Evolutionary conservation across 2,888 invertebrate genomes (phyloP), one percentile per base, ranked within the genome.

Genomic region (Drosophila histrio): DNA sequence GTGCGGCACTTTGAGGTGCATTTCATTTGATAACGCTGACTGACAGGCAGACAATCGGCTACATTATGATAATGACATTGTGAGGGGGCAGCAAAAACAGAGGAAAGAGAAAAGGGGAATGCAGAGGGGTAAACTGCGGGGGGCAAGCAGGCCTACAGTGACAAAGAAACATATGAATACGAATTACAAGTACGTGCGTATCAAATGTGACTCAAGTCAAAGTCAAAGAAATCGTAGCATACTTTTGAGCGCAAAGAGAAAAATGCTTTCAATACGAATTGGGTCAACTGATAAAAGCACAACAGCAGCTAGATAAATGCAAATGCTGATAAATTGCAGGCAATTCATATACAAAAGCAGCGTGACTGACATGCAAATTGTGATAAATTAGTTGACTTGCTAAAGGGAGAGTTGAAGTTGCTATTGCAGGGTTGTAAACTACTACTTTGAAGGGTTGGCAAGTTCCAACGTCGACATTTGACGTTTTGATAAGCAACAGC

Each of bases 301-400:
- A 17, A n/a, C 11, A 8, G 17, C n/a, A 38, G 46, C 13, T 41
- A 41, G 70, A 50, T 69, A 73, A 53, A 75, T 70, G 64, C 62
- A 80, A 77, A 83, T 64, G 64, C 77, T 88, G 80, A 87, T 77
- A 87, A 87, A 87, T 87, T 82, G 87, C 87, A 75, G 77, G 75
- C 74, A 82, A 88, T 88, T 82, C 80, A 79, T 85, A 79, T 77
- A 66, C 49, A 67, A 67, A 72, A 65, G 63, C 11, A 70, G 88
- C 88, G 88, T 88, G 86, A 88, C 87, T 86, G 88, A 86, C 85
- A 85, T 86, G 86, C 76, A 83, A 53, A 86, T 83, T 76, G 87
- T 83, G 88, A 88, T 88, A 83, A 86, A 86, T 88, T 74, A 69
- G 72, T 65, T 65, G 53, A 50, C n/a, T n/a, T n/a, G 56, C 61